Percentiles rank a stretch among this genome's conserved stretches.
These are phyloP conservation scores for Luffia ferchaultella DNA, from an alignment of 2,888 invertebrate genomes.

Conservation along the genomic window DNA sequence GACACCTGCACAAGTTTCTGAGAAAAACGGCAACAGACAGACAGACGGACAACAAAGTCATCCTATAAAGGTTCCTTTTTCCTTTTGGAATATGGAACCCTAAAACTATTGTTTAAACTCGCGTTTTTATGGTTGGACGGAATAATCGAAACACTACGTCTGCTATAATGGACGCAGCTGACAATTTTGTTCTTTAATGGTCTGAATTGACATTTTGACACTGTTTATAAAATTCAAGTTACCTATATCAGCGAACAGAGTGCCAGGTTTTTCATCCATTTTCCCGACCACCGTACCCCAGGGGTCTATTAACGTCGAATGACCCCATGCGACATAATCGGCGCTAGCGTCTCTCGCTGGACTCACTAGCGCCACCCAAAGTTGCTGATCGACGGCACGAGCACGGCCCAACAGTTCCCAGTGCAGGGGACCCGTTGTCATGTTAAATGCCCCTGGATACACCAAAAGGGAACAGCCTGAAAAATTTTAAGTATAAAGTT, in stretches of 20 bases:
- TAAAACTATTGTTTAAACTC: too few species aligned
- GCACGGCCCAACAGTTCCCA: slow-evolving; percentile 87
- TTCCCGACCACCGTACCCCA: slow-evolving; percentile 79
- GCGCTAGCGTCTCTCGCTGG: slow-evolving; percentile 79
- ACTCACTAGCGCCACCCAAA: slow-evolving; percentile 85
- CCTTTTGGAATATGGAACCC: too few species aligned
- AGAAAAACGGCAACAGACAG: too few species aligned
- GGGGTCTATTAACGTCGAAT: slow-evolving; percentile 84
- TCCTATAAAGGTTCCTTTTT: too few species aligned
- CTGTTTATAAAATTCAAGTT: too few species aligned
- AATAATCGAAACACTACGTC: too few species aligned
- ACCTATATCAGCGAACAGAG: slow-evolving; percentile 81
- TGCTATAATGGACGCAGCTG: too few species aligned
- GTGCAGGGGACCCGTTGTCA: slow-evolving; percentile 94
- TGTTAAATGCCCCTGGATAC: slow-evolving; percentile 96
- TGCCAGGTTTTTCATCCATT: slow-evolving; percentile 75
- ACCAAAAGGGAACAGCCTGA: slow-evolving; percentile 84
- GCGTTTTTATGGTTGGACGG: too few species aligned
- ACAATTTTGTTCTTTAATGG: too few species aligned
- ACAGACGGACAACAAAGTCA: too few species aligned
- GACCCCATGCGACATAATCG: slow-evolving; percentile 89
- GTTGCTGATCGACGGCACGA: slow-evolving; percentile 88
- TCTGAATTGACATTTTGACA: too few species aligned
- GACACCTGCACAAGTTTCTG: too few species aligned
- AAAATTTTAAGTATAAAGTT: not conserved